These are phyloP conservation scores for Marasmarcha lunaedactyla DNA, from an alignment of 2,888 invertebrate species.

Conservation along the genomic window DNA sequence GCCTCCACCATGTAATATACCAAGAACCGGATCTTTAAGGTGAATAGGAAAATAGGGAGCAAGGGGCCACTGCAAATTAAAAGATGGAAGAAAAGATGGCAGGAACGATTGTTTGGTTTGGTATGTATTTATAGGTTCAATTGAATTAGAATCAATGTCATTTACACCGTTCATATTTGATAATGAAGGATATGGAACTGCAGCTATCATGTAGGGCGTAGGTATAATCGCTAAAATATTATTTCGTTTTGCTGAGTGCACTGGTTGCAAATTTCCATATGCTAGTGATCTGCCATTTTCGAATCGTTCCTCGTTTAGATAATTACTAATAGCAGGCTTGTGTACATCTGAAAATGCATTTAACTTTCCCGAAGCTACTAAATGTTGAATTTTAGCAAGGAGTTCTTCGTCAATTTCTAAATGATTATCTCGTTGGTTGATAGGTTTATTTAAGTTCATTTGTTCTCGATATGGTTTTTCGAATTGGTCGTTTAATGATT, in stretches of 20 bases:
- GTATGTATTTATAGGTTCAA: slow-evolving; percentile 18
- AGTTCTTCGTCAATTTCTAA: slow-evolving; percentile 42
- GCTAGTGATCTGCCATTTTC: slow-evolving; percentile 22
- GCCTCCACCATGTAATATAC: slow-evolving; percentile 57
- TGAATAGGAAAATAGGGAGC: slow-evolving; percentile 66
- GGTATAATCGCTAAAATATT: slow-evolving; percentile 17
- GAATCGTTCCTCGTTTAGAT: slow-evolving; percentile 21
- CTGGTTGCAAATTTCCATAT: slow-evolving; percentile 7
- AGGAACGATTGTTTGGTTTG: slow-evolving; percentile 33
- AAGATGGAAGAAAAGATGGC: slow-evolving; percentile 34
- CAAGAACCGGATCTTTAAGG: slow-evolving; percentile 68
- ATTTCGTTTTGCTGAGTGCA: slow-evolving; percentile 7
- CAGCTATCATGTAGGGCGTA: slow-evolving; percentile 39
- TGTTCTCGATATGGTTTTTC: slow-evolving; percentile 38
- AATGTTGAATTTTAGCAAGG: slow-evolving; percentile 44
- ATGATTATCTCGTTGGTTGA: slow-evolving; percentile 28
- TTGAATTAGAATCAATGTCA: too few species aligned
- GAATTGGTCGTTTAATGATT: slow-evolving; percentile 57
- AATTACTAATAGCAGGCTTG: slow-evolving; percentile 24
- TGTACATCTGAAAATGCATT: slow-evolving; percentile 21
- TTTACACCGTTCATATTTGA: too few species aligned
- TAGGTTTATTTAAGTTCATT: slow-evolving; percentile 27
- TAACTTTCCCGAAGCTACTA: slow-evolving; percentile 42
- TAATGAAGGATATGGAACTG: slow-evolving; percentile 32
- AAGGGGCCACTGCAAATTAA: slow-evolving; percentile 57